Percentiles rank a stretch among this genome's conserved stretches.
These are phyloP conservation scores for Nesoenas mayeri DNA, from an alignment of 2,113 vertebrate genomes.

Conservation along the genomic window DNA sequence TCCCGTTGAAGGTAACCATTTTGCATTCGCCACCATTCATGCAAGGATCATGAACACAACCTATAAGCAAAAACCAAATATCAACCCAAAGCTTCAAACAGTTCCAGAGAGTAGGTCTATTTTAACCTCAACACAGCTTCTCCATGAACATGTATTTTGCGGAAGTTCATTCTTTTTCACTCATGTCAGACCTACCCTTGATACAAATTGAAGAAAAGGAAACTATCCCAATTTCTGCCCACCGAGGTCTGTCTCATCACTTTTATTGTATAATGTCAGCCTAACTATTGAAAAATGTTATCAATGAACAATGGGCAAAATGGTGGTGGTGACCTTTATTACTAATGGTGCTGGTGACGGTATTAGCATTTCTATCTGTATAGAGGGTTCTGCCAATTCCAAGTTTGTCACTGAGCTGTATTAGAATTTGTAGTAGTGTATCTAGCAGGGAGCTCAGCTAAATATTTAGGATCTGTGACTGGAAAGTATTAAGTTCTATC, in stretches of 20 bases:
- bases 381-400: not conserved
- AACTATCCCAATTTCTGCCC: not conserved
- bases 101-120: not conserved
- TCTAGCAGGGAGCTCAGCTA: not conserved
- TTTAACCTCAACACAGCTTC: not conserved
- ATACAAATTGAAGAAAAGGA: not conserved
- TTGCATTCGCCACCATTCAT: conserved; percentile 85
- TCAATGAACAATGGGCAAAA: not conserved
- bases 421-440: not conserved
- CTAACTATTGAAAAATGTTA: not conserved
- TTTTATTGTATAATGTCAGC: not conserved
- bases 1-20: conserved; percentile 70
- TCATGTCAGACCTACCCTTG: not conserved
- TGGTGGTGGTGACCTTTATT: not conserved
- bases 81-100: not conserved
- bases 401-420: not conserved
- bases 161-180: not conserved
- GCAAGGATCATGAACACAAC: conserved; percentile 81
- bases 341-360: not conserved
- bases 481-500: not conserved
- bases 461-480: not conserved
- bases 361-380: not conserved
- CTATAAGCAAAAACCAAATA: conserved; percentile 64
- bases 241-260: not conserved
- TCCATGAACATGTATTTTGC: not conserved